These are phyloP conservation scores for Zaprionus nigranus DNA, from an alignment of 1,140 invertebrate species.

Conservation along the genomic window DNA sequence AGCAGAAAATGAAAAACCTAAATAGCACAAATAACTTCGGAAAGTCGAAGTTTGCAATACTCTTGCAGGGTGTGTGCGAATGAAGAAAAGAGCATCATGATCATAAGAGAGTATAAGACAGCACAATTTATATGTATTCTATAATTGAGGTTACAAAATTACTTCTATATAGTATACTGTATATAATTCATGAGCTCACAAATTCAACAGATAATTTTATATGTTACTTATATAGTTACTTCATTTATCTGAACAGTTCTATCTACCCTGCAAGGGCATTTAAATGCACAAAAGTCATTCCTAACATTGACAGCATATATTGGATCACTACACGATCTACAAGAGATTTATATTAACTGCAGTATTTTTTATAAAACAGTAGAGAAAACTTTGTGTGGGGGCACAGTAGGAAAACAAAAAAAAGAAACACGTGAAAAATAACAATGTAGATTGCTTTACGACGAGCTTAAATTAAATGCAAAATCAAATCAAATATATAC, in stretches of 20 bases:
- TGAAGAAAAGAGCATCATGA: background rate
- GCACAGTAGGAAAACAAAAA: constrained; percentile 34
- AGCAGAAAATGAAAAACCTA: constrained; percentile 5
- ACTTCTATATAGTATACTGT: background rate
- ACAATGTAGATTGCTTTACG: constrained; percentile 45
- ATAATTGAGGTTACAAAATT: no score
- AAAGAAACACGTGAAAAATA: constrained; percentile 6
- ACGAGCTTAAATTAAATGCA: constrained; percentile 51
- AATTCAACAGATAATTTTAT: no score
- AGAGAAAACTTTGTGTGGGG: constrained; percentile 45
- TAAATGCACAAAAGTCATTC: constrained; percentile 30
- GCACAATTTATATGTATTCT: background rate
- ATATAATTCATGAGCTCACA: background rate
- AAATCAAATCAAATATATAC: constrained; percentile 23
- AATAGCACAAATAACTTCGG: constrained; percentile 15
- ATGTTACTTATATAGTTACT: no score
- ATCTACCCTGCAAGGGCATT: constrained; percentile 16
- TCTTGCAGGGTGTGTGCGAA: background rate
- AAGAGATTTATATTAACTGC: constrained; percentile 42
- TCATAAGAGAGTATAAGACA: no score
- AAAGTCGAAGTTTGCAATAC: constrained; percentile 15
- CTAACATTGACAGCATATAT: constrained; percentile 54
- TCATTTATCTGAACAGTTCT: no score
- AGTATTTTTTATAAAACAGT: constrained; percentile 64
- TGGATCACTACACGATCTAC: constrained; percentile 40